Evolutionary conservation across 2,113 vertebrate genomes (phyloP), one percentile per base, ranked within the genome.

Genomic region (Fukomys damarensis): DNA sequence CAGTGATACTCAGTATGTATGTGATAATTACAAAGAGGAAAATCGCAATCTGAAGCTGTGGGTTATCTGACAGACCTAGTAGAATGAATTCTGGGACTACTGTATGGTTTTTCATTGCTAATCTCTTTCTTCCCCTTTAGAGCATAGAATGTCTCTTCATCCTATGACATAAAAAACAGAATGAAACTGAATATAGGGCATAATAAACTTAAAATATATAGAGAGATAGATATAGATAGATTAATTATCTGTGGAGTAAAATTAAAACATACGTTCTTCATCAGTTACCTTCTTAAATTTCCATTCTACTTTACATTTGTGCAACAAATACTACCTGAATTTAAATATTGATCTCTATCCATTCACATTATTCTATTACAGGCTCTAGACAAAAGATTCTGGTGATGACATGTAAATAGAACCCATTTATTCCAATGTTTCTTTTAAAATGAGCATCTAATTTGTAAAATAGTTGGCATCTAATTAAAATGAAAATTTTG

Each of bases 21-120:
- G 66, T 95, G 72, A 95, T 74, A 1, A 93, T 49, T 65, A 97
- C 74, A 63, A 94, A 96, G 46, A 96, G 66, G 66, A 97, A 96
- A 56, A 93, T 89, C 65, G 93, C 83, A 59, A 7, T 26, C 86
- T 98, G 96, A 56, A 97, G 12, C 8, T 86, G 61, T 1, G 86
- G 94, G 19, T 96, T 95, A 92, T 95, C 95, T 38, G 97, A 86
- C 2, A 96, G 83, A 0, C 95, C 96, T 3, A 95, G 49, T 4
- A 96, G 93, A 76, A 98, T 92, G 74, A 97, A 84, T 74, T 97
- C 86, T 83, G 84, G 80, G 32, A 74, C 83, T 12, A 65, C 30
- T 19, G 97, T 96, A 41, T 7, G 86, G 38, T 95, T 97, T 96
- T 41, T 94, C 96, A 97, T 94, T 89, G 54, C 9, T 0, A 7